Evolutionary conservation across 2,888 invertebrate species (phyloP).

Genomic region (Dendrolimus houi): DNA sequence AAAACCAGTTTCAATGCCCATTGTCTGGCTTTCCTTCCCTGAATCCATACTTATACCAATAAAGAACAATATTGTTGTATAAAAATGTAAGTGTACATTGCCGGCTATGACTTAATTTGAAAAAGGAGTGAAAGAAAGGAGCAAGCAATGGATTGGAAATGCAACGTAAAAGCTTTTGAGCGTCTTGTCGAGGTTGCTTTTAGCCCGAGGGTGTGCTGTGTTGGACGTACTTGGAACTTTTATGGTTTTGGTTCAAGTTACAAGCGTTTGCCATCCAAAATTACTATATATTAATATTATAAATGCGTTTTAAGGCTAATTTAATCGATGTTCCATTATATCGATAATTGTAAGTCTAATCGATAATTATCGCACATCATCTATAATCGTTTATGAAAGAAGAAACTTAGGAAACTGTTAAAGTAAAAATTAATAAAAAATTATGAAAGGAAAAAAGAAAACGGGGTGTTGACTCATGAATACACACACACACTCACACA

Average conservation of each 20-base stretch:
- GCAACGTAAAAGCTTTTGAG: background rate
- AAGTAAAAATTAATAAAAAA: too few species aligned
- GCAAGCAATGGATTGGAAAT: background rate
- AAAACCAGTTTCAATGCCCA: constrained; percentile 4
- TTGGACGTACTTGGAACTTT: background rate
- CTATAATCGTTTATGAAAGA: too few species aligned
- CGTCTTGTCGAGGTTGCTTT: background rate
- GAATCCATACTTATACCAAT: constrained; percentile 3
- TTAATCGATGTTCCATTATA: too few species aligned
- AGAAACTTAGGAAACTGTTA: too few species aligned
- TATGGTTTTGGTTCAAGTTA: background rate
- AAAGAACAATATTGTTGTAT: background rate
- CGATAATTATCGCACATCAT: too few species aligned
- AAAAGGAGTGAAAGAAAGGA: background rate
- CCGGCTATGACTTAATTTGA: background rate
- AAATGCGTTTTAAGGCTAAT: too few species aligned
- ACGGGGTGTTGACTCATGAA: too few species aligned
- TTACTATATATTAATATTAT: too few species aligned
- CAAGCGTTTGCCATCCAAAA: background rate
- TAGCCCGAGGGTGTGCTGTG: background rate
- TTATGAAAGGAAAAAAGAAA: too few species aligned
- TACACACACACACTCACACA: too few species aligned
- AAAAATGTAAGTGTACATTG: background rate
- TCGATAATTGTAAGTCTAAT: too few species aligned
- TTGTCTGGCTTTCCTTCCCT: constrained; percentile 13